Percentiles rank a stretch among this genome's conserved stretches.
Evolutionary conservation across 2,113 vertebrate genomes (phyloP).

Genomic region (Myocastor coypus): DNA sequence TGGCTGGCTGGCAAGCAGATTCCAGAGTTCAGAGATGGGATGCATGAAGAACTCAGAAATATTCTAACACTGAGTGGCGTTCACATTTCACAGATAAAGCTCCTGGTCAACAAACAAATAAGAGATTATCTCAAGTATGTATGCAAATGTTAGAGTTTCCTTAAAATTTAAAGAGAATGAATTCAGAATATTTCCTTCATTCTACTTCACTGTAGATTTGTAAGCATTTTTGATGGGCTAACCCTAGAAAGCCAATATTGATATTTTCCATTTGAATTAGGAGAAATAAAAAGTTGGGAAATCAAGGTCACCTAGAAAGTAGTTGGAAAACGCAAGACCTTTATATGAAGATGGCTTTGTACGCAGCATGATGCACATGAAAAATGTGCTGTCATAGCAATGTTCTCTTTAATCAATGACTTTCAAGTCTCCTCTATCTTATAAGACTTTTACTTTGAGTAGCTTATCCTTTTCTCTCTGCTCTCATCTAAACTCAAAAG

Average conservation of each 20-base stretch:
- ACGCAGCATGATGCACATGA: background rate
- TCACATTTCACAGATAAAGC: constrained; percentile 1
- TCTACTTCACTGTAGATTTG: background rate
- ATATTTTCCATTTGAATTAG: constrained; percentile 14
- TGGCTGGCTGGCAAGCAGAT: constrained; percentile 63
- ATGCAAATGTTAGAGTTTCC: background rate
- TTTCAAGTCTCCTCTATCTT: background rate
- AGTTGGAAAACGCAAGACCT: background rate
- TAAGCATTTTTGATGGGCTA: constrained; percentile 21
- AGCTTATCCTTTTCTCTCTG: background rate
- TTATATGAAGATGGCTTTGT: background rate
- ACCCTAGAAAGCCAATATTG: background rate
- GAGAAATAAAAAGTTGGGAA: background rate
- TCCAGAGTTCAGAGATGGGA: background rate
- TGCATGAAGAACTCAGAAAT: background rate
- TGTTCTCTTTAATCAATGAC: background rate
- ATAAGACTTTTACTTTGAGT: background rate
- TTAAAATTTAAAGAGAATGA: background rate
- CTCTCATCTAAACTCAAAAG: background rate
- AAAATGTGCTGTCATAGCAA: background rate
- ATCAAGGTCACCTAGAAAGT: background rate
- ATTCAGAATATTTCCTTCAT: constrained; percentile 5
- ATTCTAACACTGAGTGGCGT: constrained; percentile 2
- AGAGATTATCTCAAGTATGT: background rate
- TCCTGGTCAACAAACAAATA: background rate